Base-by-base conservation (phyloP, 2,797 vertebrate genomes). In the Falco cherrug region DNA sequence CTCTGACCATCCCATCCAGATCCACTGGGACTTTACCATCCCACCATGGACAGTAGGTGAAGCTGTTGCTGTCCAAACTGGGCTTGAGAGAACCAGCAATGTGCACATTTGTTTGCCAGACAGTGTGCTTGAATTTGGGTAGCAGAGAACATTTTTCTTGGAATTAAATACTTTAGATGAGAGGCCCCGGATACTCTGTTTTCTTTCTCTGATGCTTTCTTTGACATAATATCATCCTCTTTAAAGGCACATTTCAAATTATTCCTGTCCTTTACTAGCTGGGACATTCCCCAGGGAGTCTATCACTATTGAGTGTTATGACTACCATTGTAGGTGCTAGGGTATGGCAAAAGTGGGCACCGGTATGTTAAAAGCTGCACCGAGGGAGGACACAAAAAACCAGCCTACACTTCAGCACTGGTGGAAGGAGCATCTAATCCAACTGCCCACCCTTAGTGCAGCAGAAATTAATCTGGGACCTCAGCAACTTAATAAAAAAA, bases 61-160 rank as follows among this genome's bases (percentile, higher is more conserved):
- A 95, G 88, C 90, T 93, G 65, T 47, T 90, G 79, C 68, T 43
- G 43, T 50, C 67, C 69, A 59, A 65, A 84, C 22, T 8, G 41
- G 0, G 0, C 24, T 57, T 29, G 22, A 75, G 37, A 82, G 63
- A 80, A 19, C 6, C 57, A 61, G 59, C 3, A 1, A 39, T 12
- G n/a, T 3, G 29, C 69, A 54, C 76, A 35, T 71, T 91, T 87
- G 53, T 75, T 84, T 91, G 69, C 77, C 77, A 90, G 77, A 59
- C 47, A 70, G 39, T 19, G 28, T 0, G 0, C 50, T 84, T 82
- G 22, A 73, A 82, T 26, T 1, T 25, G 19, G 19, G 47, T 9
- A 78, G 80, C 51, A 88, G 59, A 87, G n/a, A 73, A 59, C 0
- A 0, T 56, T 90, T 82, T 80, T 73, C 88, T 53, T 64, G 63